phyloP scores from a whole-genome alignment of 2,888 invertebrate genomes.

The Dolichopus griseipennis region DNA sequence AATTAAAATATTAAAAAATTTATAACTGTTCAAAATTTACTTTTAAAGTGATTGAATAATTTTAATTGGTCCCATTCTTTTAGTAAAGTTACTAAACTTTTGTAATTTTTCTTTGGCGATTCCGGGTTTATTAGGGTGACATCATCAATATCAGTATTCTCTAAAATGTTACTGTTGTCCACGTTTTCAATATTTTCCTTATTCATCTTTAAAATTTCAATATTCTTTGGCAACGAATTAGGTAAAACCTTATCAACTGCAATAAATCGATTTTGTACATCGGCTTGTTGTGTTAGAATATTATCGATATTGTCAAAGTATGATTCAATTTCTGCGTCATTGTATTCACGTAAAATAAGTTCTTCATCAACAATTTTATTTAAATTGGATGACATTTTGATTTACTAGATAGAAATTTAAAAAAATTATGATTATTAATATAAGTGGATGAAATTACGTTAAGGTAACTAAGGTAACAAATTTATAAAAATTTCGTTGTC shows the following conservation, averaged over 20 bases:
- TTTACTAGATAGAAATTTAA: neutral
- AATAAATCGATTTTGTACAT: neutral
- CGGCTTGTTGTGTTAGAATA: neutral
- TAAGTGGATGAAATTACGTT: too few relatives aligned
- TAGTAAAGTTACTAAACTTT: neutral
- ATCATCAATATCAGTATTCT: too few relatives aligned
- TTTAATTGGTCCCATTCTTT: constrained; percentile 9
- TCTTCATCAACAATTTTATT: neutral
- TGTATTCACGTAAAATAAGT: neutral
- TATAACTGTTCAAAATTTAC: constrained; percentile 8
- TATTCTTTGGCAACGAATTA: neutral
- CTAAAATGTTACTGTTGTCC: too few relatives aligned
- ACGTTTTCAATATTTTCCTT: too few relatives aligned
- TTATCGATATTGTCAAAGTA: too few relatives aligned
- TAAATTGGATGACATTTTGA: neutral
- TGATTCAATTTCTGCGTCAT: neutral
- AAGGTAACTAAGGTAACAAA: neutral
- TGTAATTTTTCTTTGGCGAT: too few relatives aligned
- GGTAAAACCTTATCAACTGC: neutral
- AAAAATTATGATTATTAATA: neutral
- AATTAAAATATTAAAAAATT: neutral
- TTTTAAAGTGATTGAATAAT: constrained; percentile 11
- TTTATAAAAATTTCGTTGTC: too few relatives aligned
- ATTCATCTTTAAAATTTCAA: too few relatives aligned
- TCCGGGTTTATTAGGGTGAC: too few relatives aligned